phyloP scores from a whole-genome alignment of 2,888 invertebrate genomes.

The Cylloceria caligata region DNA sequence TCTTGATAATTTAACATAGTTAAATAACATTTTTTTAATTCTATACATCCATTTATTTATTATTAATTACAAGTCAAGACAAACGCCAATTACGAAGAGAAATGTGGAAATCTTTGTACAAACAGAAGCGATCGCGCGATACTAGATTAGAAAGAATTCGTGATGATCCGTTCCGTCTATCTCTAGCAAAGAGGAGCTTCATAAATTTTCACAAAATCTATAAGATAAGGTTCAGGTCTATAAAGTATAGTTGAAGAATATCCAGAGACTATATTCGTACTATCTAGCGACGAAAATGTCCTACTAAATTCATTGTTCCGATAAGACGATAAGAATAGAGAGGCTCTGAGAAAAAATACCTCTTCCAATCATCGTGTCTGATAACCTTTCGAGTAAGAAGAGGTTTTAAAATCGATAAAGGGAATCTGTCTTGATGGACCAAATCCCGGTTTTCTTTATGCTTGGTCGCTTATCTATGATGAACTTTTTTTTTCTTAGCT shows the following conservation, averaged over 20 bases:
- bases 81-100: neutral
- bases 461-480: conserved; percentile 43
- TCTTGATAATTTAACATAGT: neutral
- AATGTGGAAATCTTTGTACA: neutral
- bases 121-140: neutral
- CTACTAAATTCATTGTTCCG: conserved; percentile 35
- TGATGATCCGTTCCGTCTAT: neutral
- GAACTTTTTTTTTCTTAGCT: conserved; percentile 40
- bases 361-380: conserved; percentile 68
- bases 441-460: conserved; percentile 22
- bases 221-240: neutral
- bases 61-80: neutral
- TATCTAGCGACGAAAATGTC: conserved; percentile 43
- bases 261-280: conserved; percentile 8
- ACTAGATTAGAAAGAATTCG: too few species aligned
- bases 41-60: too few species aligned
- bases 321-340: conserved; percentile 37
- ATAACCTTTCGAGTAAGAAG: conserved; percentile 68
- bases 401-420: conserved; percentile 64
- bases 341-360: conserved; percentile 51
- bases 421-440: conserved; percentile 39
- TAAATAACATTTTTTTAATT: too few species aligned
- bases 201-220: neutral
- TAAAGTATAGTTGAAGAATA: conserved; percentile 33
- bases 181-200: conserved; percentile 1